These are phyloP conservation scores for Rhopalosiphum maidis DNA, from an alignment of 1,140 invertebrate species.

Conservation along the genomic window DNA sequence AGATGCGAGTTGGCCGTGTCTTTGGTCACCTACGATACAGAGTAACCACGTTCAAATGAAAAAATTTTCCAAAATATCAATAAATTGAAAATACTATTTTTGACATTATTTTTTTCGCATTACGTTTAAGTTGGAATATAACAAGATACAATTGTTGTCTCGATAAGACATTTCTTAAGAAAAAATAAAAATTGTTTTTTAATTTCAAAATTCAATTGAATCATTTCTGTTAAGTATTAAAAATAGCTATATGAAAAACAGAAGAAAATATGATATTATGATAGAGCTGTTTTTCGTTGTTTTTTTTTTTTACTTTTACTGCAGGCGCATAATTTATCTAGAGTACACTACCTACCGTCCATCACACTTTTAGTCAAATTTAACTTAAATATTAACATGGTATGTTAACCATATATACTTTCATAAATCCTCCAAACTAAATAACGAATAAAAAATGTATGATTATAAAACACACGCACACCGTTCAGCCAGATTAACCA, in stretches of 20 bases:
- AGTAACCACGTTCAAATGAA: neutral
- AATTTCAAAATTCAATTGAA: neutral
- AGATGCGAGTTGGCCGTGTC: constrained; percentile 47
- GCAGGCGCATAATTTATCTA: too few species aligned
- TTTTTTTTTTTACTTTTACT: neutral
- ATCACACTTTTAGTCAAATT: too few species aligned
- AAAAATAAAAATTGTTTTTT: too few species aligned
- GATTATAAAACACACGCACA: too few species aligned
- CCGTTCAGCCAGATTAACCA: too few species aligned
- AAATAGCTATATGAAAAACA: neutral
- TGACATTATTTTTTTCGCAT: neutral
- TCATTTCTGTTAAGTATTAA: neutral
- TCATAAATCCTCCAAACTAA: too few species aligned
- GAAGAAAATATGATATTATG: neutral
- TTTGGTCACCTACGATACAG: constrained; percentile 4
- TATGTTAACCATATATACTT: too few species aligned
- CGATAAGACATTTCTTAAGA: too few species aligned
- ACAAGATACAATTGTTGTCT: too few species aligned
- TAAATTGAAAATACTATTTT: neutral
- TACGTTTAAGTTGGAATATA: neutral
- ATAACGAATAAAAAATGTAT: too few species aligned
- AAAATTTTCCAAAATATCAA: neutral
- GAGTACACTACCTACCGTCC: too few species aligned
- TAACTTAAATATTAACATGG: too few species aligned
- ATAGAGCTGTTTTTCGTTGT: neutral